Base-by-base conservation (phyloP, 1,140 invertebrate genomes). In the Scaptomyza graminum region DNA sequence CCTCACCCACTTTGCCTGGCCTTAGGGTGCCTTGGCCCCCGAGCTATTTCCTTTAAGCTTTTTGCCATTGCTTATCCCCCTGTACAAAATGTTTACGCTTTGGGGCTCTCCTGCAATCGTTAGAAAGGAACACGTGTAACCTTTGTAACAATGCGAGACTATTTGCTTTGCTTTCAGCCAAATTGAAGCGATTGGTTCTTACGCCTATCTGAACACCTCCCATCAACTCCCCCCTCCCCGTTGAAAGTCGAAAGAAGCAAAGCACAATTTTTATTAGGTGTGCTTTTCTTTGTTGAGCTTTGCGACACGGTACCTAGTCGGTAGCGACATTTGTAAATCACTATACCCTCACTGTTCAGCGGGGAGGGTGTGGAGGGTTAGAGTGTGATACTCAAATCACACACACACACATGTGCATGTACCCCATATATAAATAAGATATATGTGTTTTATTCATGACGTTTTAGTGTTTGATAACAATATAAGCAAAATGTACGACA, bases 401-500 rank as follows among this genome's bases (percentile, higher is more conserved):
- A 18, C 46, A 62, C 43, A 69, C 31, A 44, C 6, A 34, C 15
- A 15, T 13, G 41, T 22, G 39, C 37, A 37, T 63, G 46, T 49
- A 74, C 74, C 62, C 61, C 41, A 12, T 60, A 41, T 5, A 41
- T 55, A 11, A n/a, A 55, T 15, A n/a, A 39, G 37, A 12, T 51
- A 12, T 51, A 11, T 69, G 68, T 66, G 22, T 72, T 76, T 87
- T 85, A 87, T 85, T 87, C 82, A 87, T 78, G 82, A 75, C 68
- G 69, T 81, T 85, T 85, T 82, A 78, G 82, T 69, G 66, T 87
- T 85, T 85, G 82, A 85, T 85, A 85, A 81, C 63, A 85, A 85
- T 85, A 82, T 87, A 72, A 87, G 76, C 82, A 87, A 85, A 85
- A 87, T 87, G 82, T 85, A 85, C 63, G 82, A 69, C 82, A 85